These are phyloP conservation scores for Miniopterus natalensis DNA, from an alignment of 2,113 vertebrate genomes.

Conservation along the genomic window DNA sequence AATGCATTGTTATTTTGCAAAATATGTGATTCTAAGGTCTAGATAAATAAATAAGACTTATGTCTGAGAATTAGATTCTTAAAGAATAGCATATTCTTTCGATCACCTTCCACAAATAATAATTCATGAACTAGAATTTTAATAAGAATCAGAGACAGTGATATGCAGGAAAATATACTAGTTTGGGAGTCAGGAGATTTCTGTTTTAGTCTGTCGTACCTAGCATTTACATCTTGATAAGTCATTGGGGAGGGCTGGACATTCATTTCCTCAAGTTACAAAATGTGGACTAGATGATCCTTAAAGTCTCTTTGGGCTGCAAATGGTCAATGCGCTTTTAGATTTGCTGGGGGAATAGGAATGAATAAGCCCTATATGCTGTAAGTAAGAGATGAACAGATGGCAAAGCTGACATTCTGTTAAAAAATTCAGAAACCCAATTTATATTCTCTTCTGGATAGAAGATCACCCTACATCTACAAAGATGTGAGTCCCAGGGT, in stretches of 20 bases:
- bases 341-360: background rate
- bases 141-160: background rate
- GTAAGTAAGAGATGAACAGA: background rate
- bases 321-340: background rate
- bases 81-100: background rate
- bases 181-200: background rate
- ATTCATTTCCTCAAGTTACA: background rate
- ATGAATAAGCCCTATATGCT: background rate
- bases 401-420: background rate
- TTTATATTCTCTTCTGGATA: background rate
- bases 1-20: background rate
- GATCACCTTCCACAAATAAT: background rate
- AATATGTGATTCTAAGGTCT: background rate
- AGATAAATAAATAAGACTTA: background rate
- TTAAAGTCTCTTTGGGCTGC: background rate
- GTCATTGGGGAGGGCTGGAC: background rate
- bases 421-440: conserved; percentile 16
- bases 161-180: background rate
- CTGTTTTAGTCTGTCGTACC: background rate
- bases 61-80: background rate
- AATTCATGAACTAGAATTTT: background rate
- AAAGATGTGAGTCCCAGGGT: background rate
- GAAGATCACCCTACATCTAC: background rate
- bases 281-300: background rate
- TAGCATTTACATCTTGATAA: background rate